Evolutionary conservation across 2,113 vertebrate species (phyloP).

Genomic region (Eira barbara): DNA sequence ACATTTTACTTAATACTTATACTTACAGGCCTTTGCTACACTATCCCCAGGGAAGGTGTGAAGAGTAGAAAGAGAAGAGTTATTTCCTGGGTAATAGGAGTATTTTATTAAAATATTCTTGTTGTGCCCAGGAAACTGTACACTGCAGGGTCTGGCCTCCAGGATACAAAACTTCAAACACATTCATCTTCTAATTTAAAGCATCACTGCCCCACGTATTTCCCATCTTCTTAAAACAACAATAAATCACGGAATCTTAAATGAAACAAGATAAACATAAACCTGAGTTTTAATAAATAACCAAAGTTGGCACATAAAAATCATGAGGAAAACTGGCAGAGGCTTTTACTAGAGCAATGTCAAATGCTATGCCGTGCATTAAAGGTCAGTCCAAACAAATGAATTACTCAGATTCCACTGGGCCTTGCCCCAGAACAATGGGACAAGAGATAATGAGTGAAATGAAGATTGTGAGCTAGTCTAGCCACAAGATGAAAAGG

Average conservation of each 20-base stretch:
- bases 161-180: background rate
- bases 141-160: background rate
- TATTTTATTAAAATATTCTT: background rate
- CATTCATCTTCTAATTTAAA: background rate
- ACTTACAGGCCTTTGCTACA: background rate
- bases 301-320: constrained; percentile 1
- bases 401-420: background rate
- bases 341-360: background rate
- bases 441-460: background rate
- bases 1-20: background rate
- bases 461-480: background rate
- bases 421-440: background rate
- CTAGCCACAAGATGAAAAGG: background rate
- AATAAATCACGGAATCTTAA: background rate
- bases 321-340: background rate
- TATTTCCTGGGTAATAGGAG: background rate
- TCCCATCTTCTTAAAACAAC: background rate
- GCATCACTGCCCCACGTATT: background rate
- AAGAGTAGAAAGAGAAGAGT: background rate
- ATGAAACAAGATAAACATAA: background rate
- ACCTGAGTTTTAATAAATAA: background rate
- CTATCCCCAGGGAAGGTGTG: background rate
- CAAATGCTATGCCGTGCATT: background rate
- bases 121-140: background rate
- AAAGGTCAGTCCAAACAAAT: background rate